Evolutionary conservation across 2,888 invertebrate genomes (phyloP).

Genomic region (Spisula solida): DNA sequence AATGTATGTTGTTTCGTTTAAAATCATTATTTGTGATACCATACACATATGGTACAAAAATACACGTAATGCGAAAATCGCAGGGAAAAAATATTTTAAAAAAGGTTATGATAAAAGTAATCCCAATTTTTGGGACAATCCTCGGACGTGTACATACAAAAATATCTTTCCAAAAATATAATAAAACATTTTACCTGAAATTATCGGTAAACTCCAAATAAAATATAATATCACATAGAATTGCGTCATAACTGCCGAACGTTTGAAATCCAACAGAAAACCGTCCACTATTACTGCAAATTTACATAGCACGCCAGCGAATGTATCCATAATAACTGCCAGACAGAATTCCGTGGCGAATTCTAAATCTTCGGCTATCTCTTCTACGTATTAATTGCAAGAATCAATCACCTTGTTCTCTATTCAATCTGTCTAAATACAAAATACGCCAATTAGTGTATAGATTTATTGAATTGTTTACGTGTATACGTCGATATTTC

Average conservation of each 20-base stretch:
- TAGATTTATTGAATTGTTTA: conserved; percentile 1
- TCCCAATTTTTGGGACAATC: too few relatives aligned
- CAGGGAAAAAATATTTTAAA: too few relatives aligned
- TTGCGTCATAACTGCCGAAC: neutral
- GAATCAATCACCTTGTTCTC: neutral
- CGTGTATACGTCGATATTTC: neutral
- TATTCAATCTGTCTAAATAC: conserved; percentile 14
- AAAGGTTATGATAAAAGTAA: too few relatives aligned
- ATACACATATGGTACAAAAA: too few relatives aligned
- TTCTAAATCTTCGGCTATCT: neutral
- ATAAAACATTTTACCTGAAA: neutral
- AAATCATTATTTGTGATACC: too few relatives aligned
- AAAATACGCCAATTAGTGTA: conserved; percentile 1
- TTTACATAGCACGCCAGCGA: neutral
- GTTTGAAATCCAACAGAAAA: neutral
- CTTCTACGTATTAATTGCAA: neutral
- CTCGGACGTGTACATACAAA: too few relatives aligned
- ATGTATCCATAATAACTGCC: neutral
- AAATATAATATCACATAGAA: neutral
- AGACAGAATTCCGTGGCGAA: neutral
- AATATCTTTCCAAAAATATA: too few relatives aligned
- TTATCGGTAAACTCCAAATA: conserved; percentile 8
- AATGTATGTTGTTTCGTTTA: too few relatives aligned
- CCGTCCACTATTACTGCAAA: neutral
- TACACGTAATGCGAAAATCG: too few relatives aligned